Base-by-base conservation (phyloP, 1,140 invertebrate genomes). In the Drosophila jambulina region DNA sequence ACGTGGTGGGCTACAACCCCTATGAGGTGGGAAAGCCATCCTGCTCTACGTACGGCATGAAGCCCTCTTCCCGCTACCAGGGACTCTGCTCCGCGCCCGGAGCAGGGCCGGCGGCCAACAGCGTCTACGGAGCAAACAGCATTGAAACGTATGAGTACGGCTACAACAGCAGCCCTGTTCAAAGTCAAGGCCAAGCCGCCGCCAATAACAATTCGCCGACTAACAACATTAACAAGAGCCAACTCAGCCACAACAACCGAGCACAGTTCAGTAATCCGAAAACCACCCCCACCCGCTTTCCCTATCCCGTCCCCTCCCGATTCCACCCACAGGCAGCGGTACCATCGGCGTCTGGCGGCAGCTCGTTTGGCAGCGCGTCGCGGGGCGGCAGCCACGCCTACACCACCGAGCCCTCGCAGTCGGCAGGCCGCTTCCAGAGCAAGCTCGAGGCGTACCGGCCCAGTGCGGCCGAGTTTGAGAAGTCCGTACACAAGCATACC, bases 11-110 rank as follows among this genome's bases (percentile, higher is more conserved):
- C 53, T 94, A 94, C 72, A 94, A 95, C 62, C 96, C 96, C 12
- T 97, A 97, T 92, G 94, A 95, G 91, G 95, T 95, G 63, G 96
- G 96, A 42, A 94, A 94, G 86, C 96, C 96, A 21, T 94, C 95
- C 45, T 97, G 96, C 93, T 94, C 94, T 61, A 94, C 93, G 49
- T 95, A 95, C 82, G 96, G 96, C 77, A 94, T 96, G 78, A 93
- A 93, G 21, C 94, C 96, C 61, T 97, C 96, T 6, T 94, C 94
- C 70, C 95, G 94, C 93, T 97, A 96, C 91, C 94, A 95, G 57
- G 96, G 96, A 51, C 93, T 97, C 34, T 97, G 96, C 93, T 75
- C 82, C 38, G 85, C 88, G 29, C 83, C 91, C 1, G 80, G 78
- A 46, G 71, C 83, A 8, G 45, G 71, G 9, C 60, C 69, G 6